Evolutionary conservation across 2,888 invertebrate species (phyloP).

Genomic region (Heliconius ethilla): DNA sequence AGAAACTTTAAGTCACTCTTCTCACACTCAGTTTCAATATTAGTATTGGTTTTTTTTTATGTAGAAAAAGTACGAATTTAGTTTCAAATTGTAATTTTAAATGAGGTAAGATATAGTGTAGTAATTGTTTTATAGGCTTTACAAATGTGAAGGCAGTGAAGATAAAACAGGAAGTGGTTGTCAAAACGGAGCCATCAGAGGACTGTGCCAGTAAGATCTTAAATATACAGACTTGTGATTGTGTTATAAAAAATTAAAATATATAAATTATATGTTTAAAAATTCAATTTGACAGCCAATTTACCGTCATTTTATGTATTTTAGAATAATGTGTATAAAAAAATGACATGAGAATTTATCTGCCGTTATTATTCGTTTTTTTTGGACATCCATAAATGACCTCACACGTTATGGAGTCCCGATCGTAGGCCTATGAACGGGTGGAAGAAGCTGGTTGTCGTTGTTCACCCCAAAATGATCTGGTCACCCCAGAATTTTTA

Average conservation of each 20-base stretch:
- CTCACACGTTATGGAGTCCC: not conserved
- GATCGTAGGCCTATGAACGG: too few relatives aligned
- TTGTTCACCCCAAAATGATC: too few relatives aligned
- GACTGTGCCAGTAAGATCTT: constrained; percentile 51
- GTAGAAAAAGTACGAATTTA: not conserved
- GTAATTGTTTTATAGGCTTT: constrained; percentile 56
- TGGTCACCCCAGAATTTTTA: too few relatives aligned
- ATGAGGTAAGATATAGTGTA: constrained; percentile 27
- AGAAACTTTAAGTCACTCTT: not conserved
- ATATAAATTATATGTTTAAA: not conserved
- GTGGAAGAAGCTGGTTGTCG: too few relatives aligned
- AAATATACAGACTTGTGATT: constrained; percentile 7
- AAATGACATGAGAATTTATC: not conserved
- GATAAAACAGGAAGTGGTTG: constrained; percentile 67
- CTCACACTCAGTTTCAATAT: too few relatives aligned
- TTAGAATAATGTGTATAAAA: not conserved
- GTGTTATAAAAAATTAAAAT: constrained; percentile 12
- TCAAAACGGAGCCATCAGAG: constrained; percentile 68
- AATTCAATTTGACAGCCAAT: not conserved
- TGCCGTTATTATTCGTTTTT: not conserved
- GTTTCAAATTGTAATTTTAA: constrained; percentile 2
- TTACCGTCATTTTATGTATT: not conserved
- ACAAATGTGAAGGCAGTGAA: constrained; percentile 51
- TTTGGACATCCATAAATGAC: not conserved
- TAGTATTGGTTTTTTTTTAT: not conserved